A percentile compares a stretch with the other conserved stretches of the same genome.
These are phyloP conservation scores for Euthynnus affinis DNA, from an alignment of 2,797 vertebrate species.

Conservation along the genomic window DNA sequence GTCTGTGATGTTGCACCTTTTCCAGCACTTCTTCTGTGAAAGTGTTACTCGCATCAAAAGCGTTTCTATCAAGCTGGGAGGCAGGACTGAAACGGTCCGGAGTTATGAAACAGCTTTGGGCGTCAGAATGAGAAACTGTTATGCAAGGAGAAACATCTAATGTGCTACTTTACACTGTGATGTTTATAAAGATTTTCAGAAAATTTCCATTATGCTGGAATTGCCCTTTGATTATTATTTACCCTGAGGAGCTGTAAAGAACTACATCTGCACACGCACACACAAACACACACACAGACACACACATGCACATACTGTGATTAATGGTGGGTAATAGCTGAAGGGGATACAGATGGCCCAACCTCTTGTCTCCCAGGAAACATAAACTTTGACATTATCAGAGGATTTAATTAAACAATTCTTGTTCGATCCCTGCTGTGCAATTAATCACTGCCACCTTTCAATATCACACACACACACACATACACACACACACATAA, in stretches of 20 bases:
- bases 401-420: slow-evolving; percentile 76
- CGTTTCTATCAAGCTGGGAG: background rate
- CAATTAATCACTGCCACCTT: slow-evolving; percentile 77
- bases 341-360: slow-evolving; percentile 38
- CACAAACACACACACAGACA: slow-evolving; percentile 5
- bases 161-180: slow-evolving; percentile 11
- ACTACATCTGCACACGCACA: slow-evolving; percentile 25
- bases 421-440: slow-evolving; percentile 65
- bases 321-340: slow-evolving; percentile 60
- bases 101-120: slow-evolving; percentile 28
- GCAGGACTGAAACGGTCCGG: slow-evolving; percentile 11
- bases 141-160: slow-evolving; percentile 11
- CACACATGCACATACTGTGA: slow-evolving; percentile 35
- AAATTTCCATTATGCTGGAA: slow-evolving; percentile 23
- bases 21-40: background rate
- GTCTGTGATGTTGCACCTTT: background rate
- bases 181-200: slow-evolving; percentile 21
- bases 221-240: slow-evolving; percentile 54
- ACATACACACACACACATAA: slow-evolving; percentile 5
- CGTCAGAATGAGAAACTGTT: slow-evolving; percentile 21
- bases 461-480: slow-evolving; percentile 13
- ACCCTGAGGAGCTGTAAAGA: slow-evolving; percentile 35
- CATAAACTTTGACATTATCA: slow-evolving; percentile 76
- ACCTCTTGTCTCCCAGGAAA: slow-evolving; percentile 64
- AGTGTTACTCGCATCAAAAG: slow-evolving; percentile 3